Evolutionary conservation across 2,113 vertebrate species (phyloP), one percentile per base, ranked within the genome.

Genomic region (Formicarius rufipectus): DNA sequence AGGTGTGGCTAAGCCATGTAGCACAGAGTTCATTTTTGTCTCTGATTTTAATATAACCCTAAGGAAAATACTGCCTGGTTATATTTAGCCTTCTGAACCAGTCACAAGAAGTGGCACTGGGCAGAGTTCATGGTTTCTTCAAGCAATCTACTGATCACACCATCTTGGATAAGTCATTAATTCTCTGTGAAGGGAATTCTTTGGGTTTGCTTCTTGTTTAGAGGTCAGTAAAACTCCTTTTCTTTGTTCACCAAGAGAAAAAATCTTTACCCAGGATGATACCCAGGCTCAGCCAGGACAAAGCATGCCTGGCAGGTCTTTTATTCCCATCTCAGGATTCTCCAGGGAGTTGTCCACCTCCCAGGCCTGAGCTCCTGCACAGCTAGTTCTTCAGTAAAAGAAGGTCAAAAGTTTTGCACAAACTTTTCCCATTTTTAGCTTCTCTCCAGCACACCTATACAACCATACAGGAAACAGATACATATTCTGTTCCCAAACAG

Each of bases 11-110:
- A 85, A 90, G 45, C 42, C 39, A 87, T n/a, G 23, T 15, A 78
- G 42, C 27, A 59, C 56, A 90, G 49, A 69, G 60, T 28, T 56
- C 11, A 13, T n/a, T 75, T 93, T 73, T 63, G 37, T 42, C 67
- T 84, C 56, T 84, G 55, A 66, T 95, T 90, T 93, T 85, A 24
- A 77, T 87, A 90, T 93, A 89, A 68, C n/a, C 72, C 28, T 75
- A 59, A 50, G 31, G 53, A 80, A 80, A 87, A 60, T 39, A 80
- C 45, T 59, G 22, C n/a, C 52, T 58, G 30, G 49, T 55, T 95
- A 84, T 92, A 79, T 95, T 87, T 93, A 90, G 79, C 35, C 31
- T 64, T 92, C 69, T 81, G 84, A 93, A 53, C 28, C 27, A 78
- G 49, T 69, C 47, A 86, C 0, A 1, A 82, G 84, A 95, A 94